phyloP scores from a whole-genome alignment of 2,888 invertebrate species.

The Drosophila nr. perissopoda region DNA sequence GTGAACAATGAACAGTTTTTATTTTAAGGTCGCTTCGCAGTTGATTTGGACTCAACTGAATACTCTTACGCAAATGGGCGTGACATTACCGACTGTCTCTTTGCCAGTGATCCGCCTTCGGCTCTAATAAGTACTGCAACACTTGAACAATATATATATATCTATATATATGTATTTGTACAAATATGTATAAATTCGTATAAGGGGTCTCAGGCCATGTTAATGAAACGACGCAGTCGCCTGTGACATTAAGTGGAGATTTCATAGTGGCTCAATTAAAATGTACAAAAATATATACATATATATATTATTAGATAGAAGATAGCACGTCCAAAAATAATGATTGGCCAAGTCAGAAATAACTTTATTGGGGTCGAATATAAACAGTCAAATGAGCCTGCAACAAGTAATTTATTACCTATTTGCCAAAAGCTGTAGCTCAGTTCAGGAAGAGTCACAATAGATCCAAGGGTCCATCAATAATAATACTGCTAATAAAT shows the following conservation, averaged over 20 bases:
- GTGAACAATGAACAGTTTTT: conserved; percentile 45
- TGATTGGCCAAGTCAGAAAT: conserved; percentile 22
- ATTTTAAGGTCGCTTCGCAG: conserved; percentile 64
- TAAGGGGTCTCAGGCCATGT: conserved; percentile 53
- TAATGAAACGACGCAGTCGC: conserved; percentile 68
- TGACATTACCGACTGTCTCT: conserved; percentile 26
- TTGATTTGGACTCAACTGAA: conserved; percentile 48
- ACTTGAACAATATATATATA: conserved; percentile 21
- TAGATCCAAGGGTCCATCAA: not conserved
- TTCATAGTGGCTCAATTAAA: conserved; percentile 64
- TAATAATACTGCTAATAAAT: not conserved
- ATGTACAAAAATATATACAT: conserved; percentile 35
- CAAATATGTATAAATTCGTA: conserved; percentile 11
- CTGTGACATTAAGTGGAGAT: conserved; percentile 61
- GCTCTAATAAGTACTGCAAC: conserved; percentile 33
- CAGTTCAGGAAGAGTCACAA: not conserved
- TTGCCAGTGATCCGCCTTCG: conserved; percentile 6
- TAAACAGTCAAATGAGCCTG: not conserved
- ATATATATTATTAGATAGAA: conserved; percentile 26
- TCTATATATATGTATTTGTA: not conserved
- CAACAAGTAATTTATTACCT: not conserved
- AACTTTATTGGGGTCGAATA: not conserved
- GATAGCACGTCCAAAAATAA: conserved; percentile 43
- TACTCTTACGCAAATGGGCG: conserved; percentile 62
- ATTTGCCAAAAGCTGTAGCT: not conserved